These are phyloP conservation scores for Acanthosoma haemorrhoidale DNA, from an alignment of 2,888 invertebrate species.

Conservation along the genomic window DNA sequence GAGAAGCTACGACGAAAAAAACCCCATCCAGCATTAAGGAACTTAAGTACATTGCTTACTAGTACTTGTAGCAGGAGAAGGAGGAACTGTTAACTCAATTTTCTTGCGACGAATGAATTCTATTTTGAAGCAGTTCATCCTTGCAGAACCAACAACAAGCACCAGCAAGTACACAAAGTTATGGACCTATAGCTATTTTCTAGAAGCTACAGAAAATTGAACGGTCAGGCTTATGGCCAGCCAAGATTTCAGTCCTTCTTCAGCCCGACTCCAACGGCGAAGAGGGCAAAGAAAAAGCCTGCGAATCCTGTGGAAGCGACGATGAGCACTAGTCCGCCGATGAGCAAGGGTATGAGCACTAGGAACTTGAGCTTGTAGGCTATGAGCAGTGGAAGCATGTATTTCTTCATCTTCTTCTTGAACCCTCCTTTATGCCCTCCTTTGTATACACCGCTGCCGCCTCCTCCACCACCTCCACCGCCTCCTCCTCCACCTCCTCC, in stretches of 20 bases:
- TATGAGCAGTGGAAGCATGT: constrained; percentile 66
- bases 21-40: no score
- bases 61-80: no score
- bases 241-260: constrained; percentile 38
- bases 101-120: no score
- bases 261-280: constrained; percentile 74
- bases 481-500: constrained; percentile 32
- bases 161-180: no score
- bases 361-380: constrained; percentile 76
- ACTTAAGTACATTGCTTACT: no score
- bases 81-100: no score
- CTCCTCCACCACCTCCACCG: constrained; percentile 16
- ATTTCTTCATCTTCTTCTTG: constrained; percentile 48
- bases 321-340: constrained; percentile 64
- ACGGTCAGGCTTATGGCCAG: no score
- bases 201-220: no score
- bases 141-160: no score
- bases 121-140: no score
- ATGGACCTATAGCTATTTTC: no score
- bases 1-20: no score
- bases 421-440: constrained; percentile 47
- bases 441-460: constrained; percentile 43
- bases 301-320: constrained; percentile 74
- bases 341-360: constrained; percentile 67
- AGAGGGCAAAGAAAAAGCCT: constrained; percentile 82